Percentiles rank a stretch among this genome's conserved stretches.
Evolutionary conservation across 2,113 vertebrate species (phyloP).

Genomic region (Ciconia maguari): DNA sequence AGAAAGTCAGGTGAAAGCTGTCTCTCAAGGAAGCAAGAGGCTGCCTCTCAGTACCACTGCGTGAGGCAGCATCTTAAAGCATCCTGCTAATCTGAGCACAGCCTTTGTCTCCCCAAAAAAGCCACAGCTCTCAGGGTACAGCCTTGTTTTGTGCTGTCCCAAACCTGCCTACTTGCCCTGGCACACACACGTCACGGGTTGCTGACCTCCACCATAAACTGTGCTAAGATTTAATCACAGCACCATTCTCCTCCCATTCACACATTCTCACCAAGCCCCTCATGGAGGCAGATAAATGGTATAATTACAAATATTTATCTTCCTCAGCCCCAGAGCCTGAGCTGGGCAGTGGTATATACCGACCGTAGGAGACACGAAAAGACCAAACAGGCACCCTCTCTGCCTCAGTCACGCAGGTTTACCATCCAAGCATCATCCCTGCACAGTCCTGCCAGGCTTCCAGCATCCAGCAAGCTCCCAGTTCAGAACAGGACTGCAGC

Average conservation of each 20-base stretch:
- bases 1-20: slow-evolving; percentile 53
- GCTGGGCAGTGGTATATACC: neutral
- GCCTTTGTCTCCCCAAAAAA: neutral
- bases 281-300: neutral
- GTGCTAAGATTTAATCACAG: neutral
- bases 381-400: neutral
- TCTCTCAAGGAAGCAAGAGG: slow-evolving; percentile 42
- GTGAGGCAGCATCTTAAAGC: neutral
- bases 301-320: neutral
- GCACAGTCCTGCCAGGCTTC: neutral
- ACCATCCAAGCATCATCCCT: neutral
- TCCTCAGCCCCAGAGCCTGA: neutral
- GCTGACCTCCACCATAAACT: neutral
- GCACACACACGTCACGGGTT: fast-evolving
- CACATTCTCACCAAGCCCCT: neutral
- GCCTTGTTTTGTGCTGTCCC: neutral
- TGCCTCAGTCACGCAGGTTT: neutral
- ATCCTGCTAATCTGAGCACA: neutral
- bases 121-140: neutral
- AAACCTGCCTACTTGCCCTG: neutral
- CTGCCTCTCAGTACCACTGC: neutral
- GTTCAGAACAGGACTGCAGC: neutral
- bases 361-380: fast-evolving
- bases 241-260: fast-evolving
- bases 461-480: neutral